phyloP scores from a whole-genome alignment of 2,113 vertebrate species.

The Saccopteryx leptura region DNA sequence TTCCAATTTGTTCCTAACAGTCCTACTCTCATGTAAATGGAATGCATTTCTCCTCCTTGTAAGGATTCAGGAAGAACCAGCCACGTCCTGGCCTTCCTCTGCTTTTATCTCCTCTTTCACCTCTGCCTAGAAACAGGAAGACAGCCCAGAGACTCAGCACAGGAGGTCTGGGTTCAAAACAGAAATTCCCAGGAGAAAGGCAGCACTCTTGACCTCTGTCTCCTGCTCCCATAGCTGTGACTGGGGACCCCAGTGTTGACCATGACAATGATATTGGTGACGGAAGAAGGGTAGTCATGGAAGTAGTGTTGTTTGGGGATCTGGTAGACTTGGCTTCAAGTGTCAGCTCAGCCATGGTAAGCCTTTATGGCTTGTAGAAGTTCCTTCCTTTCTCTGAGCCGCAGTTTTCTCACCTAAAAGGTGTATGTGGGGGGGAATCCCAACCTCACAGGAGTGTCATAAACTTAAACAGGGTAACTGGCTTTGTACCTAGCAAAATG shows the following conservation, averaged over 20 bases:
- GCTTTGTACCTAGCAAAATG: not conserved
- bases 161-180: not conserved
- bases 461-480: not conserved
- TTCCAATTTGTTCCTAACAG: not conserved
- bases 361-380: not conserved
- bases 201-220: not conserved
- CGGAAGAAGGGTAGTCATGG: not conserved
- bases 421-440: not conserved
- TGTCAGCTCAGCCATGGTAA: not conserved
- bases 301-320: not conserved
- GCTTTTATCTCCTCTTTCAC: not conserved
- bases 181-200: not conserved
- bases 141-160: not conserved
- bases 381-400: not conserved
- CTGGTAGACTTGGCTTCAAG: not conserved
- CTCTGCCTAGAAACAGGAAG: not conserved
- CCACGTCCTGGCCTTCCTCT: not conserved
- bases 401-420: conserved; percentile 31
- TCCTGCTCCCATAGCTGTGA: not conserved
- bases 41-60: not conserved
- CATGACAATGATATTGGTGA: not conserved
- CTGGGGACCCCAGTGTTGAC: not conserved
- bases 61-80: not conserved
- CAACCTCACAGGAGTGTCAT: not conserved
- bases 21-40: not conserved